Base-by-base conservation (phyloP, 1,140 invertebrate species). In the Diuraphis noxia region DNA sequence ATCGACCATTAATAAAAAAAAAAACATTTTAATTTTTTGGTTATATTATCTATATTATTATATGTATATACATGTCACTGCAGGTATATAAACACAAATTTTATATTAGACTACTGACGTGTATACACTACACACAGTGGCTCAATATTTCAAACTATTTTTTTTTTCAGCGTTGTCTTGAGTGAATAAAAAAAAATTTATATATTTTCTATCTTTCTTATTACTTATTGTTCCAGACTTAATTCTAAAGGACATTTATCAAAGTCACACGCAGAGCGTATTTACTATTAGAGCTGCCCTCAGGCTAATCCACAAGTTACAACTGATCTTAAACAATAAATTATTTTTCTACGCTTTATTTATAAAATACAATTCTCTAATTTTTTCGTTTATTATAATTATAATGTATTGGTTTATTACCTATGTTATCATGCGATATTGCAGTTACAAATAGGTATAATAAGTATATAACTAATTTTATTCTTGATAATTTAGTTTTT, bases 201-300 rank as follows among this genome's bases (percentile, higher is more conserved):
- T 82, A 91, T 30, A 46, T 91, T 52, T 79, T 52, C 25, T 25
- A 52, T 91, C 8, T 89, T 89, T 81, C 89, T 79, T 82, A 82
- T 82, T 10, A 36, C 25, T 21, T 46, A 90, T 90, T 90, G 72
- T 91, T 49, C 34, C 34, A 1, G 23, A 81, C 2, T 81, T 91
- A 91, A 82, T 91, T 41, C 6, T 46, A 34, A 38, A 25, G 77
- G 23, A 81, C 77, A 91, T 91, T 40, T 41, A 91, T 91, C 89
- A 91, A 91, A 91, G 89, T 91, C 89, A 81, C 36, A 36, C 43
- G 38, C 77, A 19, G 36, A 10, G 36, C 40, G 30, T 82, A 82
- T 34, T n/a, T 17, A 1, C 25, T 43, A n/a, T n/a, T 41, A 79
- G 10, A n/a, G 79, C 56, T 79, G n/a, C 23, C 43, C 89, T 38